These are phyloP conservation scores for Pollenia griseotomentosa DNA, from an alignment of 2,888 invertebrate genomes.

Conservation along the genomic window DNA sequence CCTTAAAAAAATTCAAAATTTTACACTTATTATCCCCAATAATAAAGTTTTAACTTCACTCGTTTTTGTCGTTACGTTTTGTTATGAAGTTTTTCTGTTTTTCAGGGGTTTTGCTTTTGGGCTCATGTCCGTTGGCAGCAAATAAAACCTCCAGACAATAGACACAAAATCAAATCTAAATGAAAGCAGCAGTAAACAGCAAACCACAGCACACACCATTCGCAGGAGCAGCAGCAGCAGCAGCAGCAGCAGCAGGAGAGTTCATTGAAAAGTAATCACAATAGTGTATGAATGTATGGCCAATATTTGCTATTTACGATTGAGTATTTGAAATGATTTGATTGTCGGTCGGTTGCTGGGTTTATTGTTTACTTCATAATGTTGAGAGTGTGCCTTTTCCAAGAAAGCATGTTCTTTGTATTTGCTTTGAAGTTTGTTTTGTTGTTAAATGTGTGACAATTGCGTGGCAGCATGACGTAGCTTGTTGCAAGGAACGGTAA, in stretches of 20 bases:
- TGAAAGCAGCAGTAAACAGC: constrained; percentile 41
- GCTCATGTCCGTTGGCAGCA: constrained; percentile 61
- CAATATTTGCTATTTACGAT: constrained; percentile 47
- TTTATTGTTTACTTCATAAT: constrained; percentile 24
- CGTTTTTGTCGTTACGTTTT: constrained; percentile 51
- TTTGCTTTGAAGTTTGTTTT: constrained; percentile 5
- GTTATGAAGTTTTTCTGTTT: constrained; percentile 41
- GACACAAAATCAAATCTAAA: constrained; percentile 56
- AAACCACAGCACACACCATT: constrained; percentile 15
- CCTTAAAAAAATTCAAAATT: constrained; percentile 43
- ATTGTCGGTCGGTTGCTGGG: constrained; percentile 31
- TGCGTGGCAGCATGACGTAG: constrained; percentile 37
- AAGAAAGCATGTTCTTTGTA: not conserved
- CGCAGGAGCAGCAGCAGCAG: constrained; percentile 35
- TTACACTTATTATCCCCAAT: constrained; percentile 3
- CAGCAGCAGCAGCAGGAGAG: constrained; percentile 47
- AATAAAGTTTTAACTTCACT: constrained; percentile 34
- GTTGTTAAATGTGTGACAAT: constrained; percentile 57
- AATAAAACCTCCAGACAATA: constrained; percentile 54
- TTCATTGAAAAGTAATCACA: constrained; percentile 63
- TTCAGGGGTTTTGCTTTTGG: constrained; percentile 43
- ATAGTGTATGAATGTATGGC: constrained; percentile 30
- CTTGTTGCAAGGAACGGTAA: not conserved
- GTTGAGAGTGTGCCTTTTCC: not conserved
- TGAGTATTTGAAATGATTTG: not conserved